Base-by-base conservation (phyloP, 2,888 invertebrate species). In the Hypercompe scribonia region DNA sequence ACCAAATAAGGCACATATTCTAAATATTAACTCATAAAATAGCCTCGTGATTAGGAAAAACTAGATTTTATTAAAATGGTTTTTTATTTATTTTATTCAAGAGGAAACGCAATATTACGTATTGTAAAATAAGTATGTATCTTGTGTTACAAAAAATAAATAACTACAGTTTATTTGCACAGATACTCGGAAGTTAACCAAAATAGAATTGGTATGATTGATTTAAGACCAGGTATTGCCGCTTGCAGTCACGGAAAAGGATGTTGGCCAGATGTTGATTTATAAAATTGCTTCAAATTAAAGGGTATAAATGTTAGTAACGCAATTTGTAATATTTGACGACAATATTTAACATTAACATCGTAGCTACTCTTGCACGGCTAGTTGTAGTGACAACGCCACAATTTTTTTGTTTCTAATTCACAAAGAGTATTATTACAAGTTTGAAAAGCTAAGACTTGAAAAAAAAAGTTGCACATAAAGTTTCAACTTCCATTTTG, bases 61-160 rank as follows among this genome's bases (percentile, higher is more conserved):
- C 11, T 72, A 34, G 67, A 31, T n/a, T 21, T 61, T n/a, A 21
- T 15, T 36, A 65, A 68, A 64, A 65, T 64, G 70, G 64, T 67
- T 21, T 65, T 42, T 76, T 71, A 67, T 76, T 34, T 61, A 31
- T 65, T 72, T 76, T 70, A 79, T 78, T 69, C 54, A 72, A 70
- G 46, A 78, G 76, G 81, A 85, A 78, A 80, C 68, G 58, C 42
- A 68, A 68, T 15, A 46, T 76, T 73, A 76, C 5, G 33, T 66
- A 39, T 68, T 65, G 64, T 68, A 33, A 42, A 73, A 39, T 65
- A 7, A 67, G 8, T 24, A 50, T 50, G 3, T 2, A n/a, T 58
- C 13, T 58, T 58, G n/a, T 58, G 58, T 28, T 58, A 31, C 10
- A 15, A 61, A n/a, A 50, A 50, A 15, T 7, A n/a, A 58, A 15